Evolutionary conservation across 2,888 invertebrate genomes (phyloP), one percentile per base, ranked within the genome.

Genomic region (Tetragonisca angustula): DNA sequence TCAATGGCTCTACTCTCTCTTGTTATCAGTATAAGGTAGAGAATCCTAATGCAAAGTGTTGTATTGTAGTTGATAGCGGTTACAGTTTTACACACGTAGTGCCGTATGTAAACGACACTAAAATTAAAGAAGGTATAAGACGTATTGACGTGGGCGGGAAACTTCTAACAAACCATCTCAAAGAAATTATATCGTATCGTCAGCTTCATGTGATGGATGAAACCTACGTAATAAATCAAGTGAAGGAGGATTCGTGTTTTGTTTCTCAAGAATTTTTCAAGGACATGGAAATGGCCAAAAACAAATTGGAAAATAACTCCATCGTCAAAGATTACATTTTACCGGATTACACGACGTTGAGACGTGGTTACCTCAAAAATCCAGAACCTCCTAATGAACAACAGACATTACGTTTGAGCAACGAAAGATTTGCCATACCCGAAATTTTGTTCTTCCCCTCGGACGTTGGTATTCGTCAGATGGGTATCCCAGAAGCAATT

Each of bases 141-240:
- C 96, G 99, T 87, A 97, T 99, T 83, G 98, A 99, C 95, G 96
- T 99, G 56, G 99, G 99, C 2, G 99, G 99, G 0, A 99, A 99
- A 95, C 96, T 98, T 17, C 94, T 99, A 83, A 99, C 99, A 0
- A 99, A 99, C 95, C 98, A 99, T 95, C 95, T 99, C 68, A 99
- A 99, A 94, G 99, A 99, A 94, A 96, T 99, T 24, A 97, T 99
- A 88, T 99, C 99, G 0, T 99, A 99, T 94, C 96, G 98, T 64
- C 99, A 99, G 93, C 95, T 99, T 67, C 98, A 99, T 95, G 99
- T 99, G 0, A 98, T 99, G 98, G 99, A 99, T 93, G 99, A 99
- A 94, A 99, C 99, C 0, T 99, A 98, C 95, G 99, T 99, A 0
- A 98, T 99, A 69, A 99, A 99, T 95, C 99, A 99, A 95, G 98